Base-by-base conservation (phyloP, 2,797 vertebrate species). In the Pseudocheirus occidentalis region DNA sequence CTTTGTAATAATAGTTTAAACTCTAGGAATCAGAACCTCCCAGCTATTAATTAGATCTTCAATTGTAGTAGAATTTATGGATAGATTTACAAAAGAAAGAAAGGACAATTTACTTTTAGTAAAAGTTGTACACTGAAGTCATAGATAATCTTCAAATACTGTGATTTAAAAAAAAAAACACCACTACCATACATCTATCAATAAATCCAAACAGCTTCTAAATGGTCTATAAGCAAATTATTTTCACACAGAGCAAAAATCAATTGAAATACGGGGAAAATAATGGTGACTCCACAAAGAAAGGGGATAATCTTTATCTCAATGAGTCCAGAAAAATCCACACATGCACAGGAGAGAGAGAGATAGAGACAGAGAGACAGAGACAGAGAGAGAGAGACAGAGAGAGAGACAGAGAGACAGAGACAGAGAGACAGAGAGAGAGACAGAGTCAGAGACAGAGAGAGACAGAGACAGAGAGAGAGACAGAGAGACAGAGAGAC, bases 71-170 rank as follows among this genome's bases (percentile, higher is more conserved):
- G 18, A 89, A 53, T 55, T 18, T 58, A 27, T 0, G 14, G 50
- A 31, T 91, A 57, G 4, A 92, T 87, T 52, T 87, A 14, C n/a
- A 89, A n/a, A 3, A 53, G n/a, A 81, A 21, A 40, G 13, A 90
- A 81, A 50, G 52, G 5, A 1, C 3, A 50, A 4, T 59, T 93
- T 90, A 28, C 1, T 46, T 94, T 90, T 93, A 12, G 24, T 66
- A 55, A 50, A 12, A 66, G n/a, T 1, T 0, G 18, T 31, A 57
- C 0, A 1, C 7, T 54, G 5, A 1, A 21, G n/a, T 62, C 34
- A 59, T 10, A 5, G 24, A 11, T 28, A 62, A 55, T 12, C 89
- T 46, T 66, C 40, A 91, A n/a, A 73, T 40, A 52, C 28, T 31
- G 13, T 40, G 2, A 13, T 1, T 4, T 0, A 56, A 56, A 57